Base-by-base conservation (phyloP, 2,888 invertebrate species). In the Carpatolechia fugitivella region DNA sequence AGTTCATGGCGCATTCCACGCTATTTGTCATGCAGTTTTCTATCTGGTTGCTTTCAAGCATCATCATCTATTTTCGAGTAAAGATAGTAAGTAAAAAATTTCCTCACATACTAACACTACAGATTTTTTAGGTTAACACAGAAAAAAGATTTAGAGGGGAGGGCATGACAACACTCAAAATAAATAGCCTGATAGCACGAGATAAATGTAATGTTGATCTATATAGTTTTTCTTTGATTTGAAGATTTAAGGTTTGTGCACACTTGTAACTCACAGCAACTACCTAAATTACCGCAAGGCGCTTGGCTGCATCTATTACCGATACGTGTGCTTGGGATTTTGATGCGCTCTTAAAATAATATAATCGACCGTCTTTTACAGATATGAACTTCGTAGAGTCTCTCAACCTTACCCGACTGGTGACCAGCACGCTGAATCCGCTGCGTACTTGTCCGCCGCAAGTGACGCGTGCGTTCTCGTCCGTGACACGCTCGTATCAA, bases 1-100 rank as follows among this genome's bases (percentile, higher is more conserved):
- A 66, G 92, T 94, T 0, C 98, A 99, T 75, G 92, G 94, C 3
- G 95, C 98, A 0, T 99, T 99, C 85, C 98, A 98, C 76, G 93
- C 96, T 0, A 93, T 97, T 3, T 98, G 98, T 66, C 98, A 99
- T 80, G 94, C 97, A 0, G 90, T 98, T 44, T 98, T 99, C 86
- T 98, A 99, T 81, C 91, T 98, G 13, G 94, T 99, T 58, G 95
- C 96, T 0, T 98, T 98, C 78, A 93, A 97, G 58, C 95, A 97
- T 76, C 94, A 94, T 66, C 95, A 98, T 72, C 90, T 99, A 65
- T 93, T 97, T 41, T 91, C 91, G 55, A 93, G 91, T 66, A 93
- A 93, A 76, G 95, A 95, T 88, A 94, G 97, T 96, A 80, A 92
- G 92, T 91, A 60, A 4, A 41, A n/a, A n/a, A n/a, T n/a, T n/a